Percentiles rank a stretch among this genome's conserved stretches.
phyloP scores from a whole-genome alignment of 2,113 vertebrate genomes.

The Microtus richardsoni region DNA sequence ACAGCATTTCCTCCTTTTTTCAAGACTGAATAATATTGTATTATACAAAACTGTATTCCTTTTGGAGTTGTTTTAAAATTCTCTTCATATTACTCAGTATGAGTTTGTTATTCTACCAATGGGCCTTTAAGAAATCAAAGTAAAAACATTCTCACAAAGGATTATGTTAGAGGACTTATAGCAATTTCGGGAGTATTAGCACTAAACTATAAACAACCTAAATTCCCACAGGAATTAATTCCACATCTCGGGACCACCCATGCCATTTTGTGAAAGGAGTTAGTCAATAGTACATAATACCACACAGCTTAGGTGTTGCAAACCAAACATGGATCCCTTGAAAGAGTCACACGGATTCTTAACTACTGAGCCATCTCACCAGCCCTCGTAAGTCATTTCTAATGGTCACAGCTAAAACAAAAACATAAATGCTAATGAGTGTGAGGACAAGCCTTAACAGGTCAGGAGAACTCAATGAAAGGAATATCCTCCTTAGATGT shows the following conservation, averaged over 20 bases:
- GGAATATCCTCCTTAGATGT: background rate
- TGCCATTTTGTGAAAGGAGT: background rate
- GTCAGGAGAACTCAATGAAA: background rate
- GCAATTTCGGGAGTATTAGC: slow-evolving; percentile 48
- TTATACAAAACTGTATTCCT: background rate
- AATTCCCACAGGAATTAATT: slow-evolving; percentile 10
- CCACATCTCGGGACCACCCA: background rate
- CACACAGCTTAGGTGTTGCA: background rate
- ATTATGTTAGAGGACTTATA: slow-evolving; percentile 1
- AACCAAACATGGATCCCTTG: background rate
- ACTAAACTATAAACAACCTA: slow-evolving; percentile 26
- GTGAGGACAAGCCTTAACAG: background rate
- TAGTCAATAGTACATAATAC: background rate
- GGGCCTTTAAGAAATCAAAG: background rate
- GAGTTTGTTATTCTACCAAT: slow-evolving; percentile 3
- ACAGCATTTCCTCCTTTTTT: background rate
- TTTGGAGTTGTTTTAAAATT: background rate
- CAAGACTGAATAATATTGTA: background rate
- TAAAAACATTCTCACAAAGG: slow-evolving; percentile 55
- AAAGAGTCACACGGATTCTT: background rate
- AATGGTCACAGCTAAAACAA: background rate
- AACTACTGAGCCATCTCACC: background rate
- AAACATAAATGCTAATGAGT: background rate
- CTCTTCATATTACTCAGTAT: background rate
- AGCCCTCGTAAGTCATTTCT: background rate